Percentiles rank a stretch among this genome's conserved stretches.
These are phyloP conservation scores for Gordius sp. DNA, from an alignment of 2,888 invertebrate species.

Conservation along the genomic window DNA sequence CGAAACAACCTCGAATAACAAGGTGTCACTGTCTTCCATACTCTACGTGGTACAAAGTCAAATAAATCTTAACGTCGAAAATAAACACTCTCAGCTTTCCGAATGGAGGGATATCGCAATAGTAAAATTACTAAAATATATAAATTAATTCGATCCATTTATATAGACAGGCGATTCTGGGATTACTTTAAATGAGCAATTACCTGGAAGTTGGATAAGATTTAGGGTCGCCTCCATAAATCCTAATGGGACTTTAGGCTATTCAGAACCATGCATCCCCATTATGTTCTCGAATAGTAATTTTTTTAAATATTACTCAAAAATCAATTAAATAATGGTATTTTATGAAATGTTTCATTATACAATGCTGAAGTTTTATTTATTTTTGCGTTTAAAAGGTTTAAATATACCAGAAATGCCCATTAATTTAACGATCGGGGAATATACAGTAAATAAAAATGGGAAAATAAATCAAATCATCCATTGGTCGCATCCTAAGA, in stretches of 20 bases:
- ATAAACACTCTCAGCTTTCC: too few relatives aligned
- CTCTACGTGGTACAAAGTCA: constrained; percentile 12
- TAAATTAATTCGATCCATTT: too few relatives aligned
- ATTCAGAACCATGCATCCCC: constrained; percentile 4
- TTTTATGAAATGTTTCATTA: too few relatives aligned
- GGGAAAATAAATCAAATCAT: constrained; percentile 23
- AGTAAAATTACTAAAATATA: not conserved
- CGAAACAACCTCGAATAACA: too few relatives aligned
- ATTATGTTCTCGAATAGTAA: too few relatives aligned
- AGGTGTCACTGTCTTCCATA: constrained; percentile 2
- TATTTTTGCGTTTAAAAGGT: too few relatives aligned
- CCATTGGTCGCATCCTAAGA: constrained; percentile 25
- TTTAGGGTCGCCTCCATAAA: constrained; percentile 21
- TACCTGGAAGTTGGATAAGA: constrained; percentile 25
- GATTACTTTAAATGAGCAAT: constrained; percentile 4
- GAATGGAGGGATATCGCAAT: constrained; percentile 12
- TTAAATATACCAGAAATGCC: constrained; percentile 25
- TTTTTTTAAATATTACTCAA: too few relatives aligned
- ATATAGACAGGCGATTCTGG: not conserved
- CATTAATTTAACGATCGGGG: constrained; percentile 25
- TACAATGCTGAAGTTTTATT: too few relatives aligned
- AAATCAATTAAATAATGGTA: too few relatives aligned
- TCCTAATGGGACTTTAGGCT: constrained; percentile 16
- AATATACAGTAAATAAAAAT: constrained; percentile 18
- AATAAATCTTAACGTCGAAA: not conserved